Evolutionary conservation across 1,140 invertebrate species (phyloP).

Genomic region (Cardiocondyla obscurior): DNA sequence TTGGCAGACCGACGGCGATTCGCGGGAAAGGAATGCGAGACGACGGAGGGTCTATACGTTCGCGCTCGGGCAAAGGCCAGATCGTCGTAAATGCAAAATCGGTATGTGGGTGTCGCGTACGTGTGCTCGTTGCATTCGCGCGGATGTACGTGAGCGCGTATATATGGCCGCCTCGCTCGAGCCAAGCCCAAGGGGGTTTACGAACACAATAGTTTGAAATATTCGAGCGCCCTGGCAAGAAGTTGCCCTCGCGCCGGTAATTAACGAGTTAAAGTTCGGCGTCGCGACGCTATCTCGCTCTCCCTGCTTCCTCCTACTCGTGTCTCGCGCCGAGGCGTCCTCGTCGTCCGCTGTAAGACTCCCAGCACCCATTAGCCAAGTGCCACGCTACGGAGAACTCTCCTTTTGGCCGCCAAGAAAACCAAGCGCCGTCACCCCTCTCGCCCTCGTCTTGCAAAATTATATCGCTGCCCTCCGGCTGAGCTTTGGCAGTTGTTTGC

Average conservation of each 20-base stretch:
- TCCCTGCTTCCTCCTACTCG: slow-evolving; percentile 58
- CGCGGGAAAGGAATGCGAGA: slow-evolving; percentile 44
- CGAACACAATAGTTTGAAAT: slow-evolving; percentile 85
- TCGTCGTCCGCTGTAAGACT: slow-evolving; percentile 76
- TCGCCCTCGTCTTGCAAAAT: slow-evolving; percentile 22
- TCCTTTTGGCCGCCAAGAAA: slow-evolving; percentile 84
- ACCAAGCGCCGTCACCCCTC: slow-evolving; percentile 66
- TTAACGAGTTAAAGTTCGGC: slow-evolving; percentile 85
- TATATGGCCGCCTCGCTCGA: slow-evolving; percentile 64
- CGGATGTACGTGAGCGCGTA: slow-evolving; percentile 48
- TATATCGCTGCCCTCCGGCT: slow-evolving; percentile 48
- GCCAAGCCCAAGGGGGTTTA: slow-evolving; percentile 81
- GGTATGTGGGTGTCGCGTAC: slow-evolving; percentile 40
- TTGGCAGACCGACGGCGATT: slow-evolving; percentile 64
- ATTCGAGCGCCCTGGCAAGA: slow-evolving; percentile 83
- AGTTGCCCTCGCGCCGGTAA: slow-evolving; percentile 84
- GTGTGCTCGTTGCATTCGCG: slow-evolving; percentile 6
- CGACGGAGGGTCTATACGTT: slow-evolving; percentile 37
- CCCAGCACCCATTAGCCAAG: slow-evolving; percentile 84
- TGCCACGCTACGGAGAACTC: slow-evolving; percentile 77
- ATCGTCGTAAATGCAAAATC: slow-evolving; percentile 41
- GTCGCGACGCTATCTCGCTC: slow-evolving; percentile 76
- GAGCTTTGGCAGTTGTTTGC: slow-evolving; percentile 41
- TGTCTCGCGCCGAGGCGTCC: slow-evolving; percentile 26
- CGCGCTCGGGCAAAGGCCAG: slow-evolving; percentile 25